Conservation (phyloP, 2,888 invertebrate genomes). For the Rhodophaea formosa region DNA sequence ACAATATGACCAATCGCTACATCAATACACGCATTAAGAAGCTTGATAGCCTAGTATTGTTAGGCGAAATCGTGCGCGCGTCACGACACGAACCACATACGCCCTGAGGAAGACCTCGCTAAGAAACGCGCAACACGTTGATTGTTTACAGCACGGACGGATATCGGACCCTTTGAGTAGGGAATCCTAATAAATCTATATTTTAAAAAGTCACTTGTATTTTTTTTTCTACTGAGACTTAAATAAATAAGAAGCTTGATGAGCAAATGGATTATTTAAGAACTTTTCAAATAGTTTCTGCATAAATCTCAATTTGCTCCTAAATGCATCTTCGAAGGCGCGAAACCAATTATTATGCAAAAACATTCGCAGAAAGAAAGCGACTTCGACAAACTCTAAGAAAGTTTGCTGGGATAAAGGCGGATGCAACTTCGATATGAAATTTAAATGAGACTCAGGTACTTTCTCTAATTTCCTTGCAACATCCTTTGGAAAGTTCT, state of each 20-base stretch:
- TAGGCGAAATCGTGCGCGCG: no score
- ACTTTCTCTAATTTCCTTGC: conserved; percentile 43
- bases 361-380: conserved; percentile 44
- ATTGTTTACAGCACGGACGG: no score
- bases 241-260: background rate
- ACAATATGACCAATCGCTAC: no score
- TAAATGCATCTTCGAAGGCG: conserved; percentile 12
- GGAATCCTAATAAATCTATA: no score
- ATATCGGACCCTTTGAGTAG: no score
- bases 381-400: conserved; percentile 37
- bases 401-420: conserved; percentile 41
- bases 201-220: no score
- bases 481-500: conserved; percentile 48
- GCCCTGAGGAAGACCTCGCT: no score
- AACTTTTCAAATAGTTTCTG: background rate
- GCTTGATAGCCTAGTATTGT: no score
- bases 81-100: no score
- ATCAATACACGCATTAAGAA: no score
- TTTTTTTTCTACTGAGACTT: no score
- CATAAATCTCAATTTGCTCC: background rate
- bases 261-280: background rate
- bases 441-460: conserved; percentile 57
- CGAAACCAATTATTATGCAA: conserved; percentile 35
- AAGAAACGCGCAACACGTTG: no score
- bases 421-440: conserved; percentile 57